Percentiles rank a stretch among this genome's conserved stretches.
Conservation (phyloP, 2,888 invertebrate genomes). For the Fabriciana adippe region DNA sequence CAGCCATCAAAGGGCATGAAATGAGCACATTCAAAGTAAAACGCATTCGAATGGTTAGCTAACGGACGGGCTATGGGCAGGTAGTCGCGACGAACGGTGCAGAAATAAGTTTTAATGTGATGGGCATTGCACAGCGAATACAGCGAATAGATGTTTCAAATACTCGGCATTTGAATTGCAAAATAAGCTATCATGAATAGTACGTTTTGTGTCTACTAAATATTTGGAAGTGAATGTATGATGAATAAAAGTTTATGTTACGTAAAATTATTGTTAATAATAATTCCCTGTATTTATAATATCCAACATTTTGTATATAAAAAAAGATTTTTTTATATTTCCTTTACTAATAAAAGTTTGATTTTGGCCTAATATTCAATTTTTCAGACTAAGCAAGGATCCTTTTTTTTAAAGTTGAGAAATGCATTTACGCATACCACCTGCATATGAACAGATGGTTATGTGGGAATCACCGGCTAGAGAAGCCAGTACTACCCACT, state of each 20-base stretch:
- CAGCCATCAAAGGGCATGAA: conserved; percentile 63
- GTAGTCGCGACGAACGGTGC: conserved; percentile 66
- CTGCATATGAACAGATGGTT: no score
- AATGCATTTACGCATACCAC: no score
- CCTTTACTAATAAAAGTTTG: no score
- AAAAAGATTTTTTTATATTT: no score
- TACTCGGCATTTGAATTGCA: conserved; percentile 13
- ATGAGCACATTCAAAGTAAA: conserved; percentile 70
- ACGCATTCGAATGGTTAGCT: conserved; percentile 64
- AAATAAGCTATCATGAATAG: conserved; percentile 12
- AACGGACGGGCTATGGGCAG: conserved; percentile 54
- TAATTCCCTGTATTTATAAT: no score
- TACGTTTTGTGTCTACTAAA: conserved; percentile 9
- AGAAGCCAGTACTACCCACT: no score
- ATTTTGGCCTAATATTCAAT: no score
- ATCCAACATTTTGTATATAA: no score
- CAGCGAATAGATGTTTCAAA: conserved; percentile 27
- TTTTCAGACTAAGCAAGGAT: no score
- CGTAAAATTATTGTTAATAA: no score
- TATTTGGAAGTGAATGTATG: conserved; percentile 5
- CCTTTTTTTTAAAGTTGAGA: no score
- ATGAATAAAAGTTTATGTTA: neutral
- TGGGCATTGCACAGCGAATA: conserved; percentile 26
- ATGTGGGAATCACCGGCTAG: no score
- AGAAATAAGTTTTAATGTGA: conserved; percentile 63